phyloP scores from a whole-genome alignment of 2,113 vertebrate species.

The Oryzias javanicus region DNA sequence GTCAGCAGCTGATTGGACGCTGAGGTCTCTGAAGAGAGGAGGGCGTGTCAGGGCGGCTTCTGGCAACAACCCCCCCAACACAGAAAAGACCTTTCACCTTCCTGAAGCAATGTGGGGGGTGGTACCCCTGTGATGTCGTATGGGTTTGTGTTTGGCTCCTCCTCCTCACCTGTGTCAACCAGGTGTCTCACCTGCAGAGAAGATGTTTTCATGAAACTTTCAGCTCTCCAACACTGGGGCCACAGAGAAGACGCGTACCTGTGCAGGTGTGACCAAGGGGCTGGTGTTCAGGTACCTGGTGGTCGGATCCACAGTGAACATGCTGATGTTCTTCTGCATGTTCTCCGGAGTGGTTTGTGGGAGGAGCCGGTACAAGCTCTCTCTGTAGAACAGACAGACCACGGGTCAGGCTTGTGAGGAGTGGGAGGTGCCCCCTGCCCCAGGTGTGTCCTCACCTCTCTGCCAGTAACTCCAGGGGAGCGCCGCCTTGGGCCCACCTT shows the following conservation, averaged over 20 bases:
- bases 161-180: slow-evolving; percentile 86
- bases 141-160: slow-evolving; percentile 70
- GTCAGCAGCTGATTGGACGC: slow-evolving; percentile 86
- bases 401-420: not conserved
- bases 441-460: slow-evolving; percentile 77
- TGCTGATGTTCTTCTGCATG: slow-evolving; percentile 91
- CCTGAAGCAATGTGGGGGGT: slow-evolving; percentile 77
- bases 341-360: slow-evolving; percentile 97
- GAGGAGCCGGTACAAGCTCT: slow-evolving; percentile 90
- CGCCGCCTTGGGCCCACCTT: slow-evolving; percentile 84
- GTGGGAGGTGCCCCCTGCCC: not conserved
- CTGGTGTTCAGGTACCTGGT: slow-evolving; percentile 90
- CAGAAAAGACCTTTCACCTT: slow-evolving; percentile 71
- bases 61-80: no score
- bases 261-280: slow-evolving; percentile 82
- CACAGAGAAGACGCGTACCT: slow-evolving; percentile 73
- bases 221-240: not conserved
- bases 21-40: slow-evolving; percentile 79
- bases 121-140: slow-evolving; percentile 76
- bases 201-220: not conserved
- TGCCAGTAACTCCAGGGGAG: slow-evolving; percentile 87
- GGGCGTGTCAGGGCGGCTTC: no score
- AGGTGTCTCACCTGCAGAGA: slow-evolving; percentile 86
- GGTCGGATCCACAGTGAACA: slow-evolving; percentile 89
- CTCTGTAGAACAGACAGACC: slow-evolving; percentile 73